Percentiles rank a stretch among this genome's conserved stretches.
phyloP scores from a whole-genome alignment of 2,888 invertebrate genomes.

The Tetheella fluctuosa region DNA sequence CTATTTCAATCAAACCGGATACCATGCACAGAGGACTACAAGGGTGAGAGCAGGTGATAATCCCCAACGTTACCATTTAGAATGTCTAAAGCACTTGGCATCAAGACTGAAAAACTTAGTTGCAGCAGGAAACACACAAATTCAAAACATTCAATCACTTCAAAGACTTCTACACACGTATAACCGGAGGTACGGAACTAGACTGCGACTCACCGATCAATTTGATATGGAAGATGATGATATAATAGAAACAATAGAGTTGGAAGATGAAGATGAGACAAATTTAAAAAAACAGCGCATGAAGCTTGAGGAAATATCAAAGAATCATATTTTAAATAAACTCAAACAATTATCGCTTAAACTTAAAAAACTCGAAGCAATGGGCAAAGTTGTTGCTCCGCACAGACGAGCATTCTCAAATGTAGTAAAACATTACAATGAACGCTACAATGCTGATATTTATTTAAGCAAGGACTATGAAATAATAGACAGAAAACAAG shows the following conservation, averaged over 20 bases:
- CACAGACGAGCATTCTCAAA: slow-evolving; percentile 61
- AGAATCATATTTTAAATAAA: slow-evolving; percentile 43
- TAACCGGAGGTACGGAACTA: slow-evolving; percentile 59
- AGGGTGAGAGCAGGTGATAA: slow-evolving; percentile 42
- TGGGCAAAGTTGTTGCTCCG: slow-evolving; percentile 48
- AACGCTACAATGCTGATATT: slow-evolving; percentile 64
- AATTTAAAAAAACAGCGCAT: slow-evolving; percentile 8
- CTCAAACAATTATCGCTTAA: slow-evolving; percentile 56
- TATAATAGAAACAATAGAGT: slow-evolving; percentile 65
- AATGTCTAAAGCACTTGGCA: slow-evolving; percentile 52
- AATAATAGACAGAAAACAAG: slow-evolving; percentile 55
- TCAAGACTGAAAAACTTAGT: slow-evolving; percentile 46
- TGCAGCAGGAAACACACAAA: slow-evolving; percentile 33
- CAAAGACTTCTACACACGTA: slow-evolving; percentile 57
- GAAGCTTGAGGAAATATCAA: not conserved
- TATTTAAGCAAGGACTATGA: slow-evolving; percentile 56
- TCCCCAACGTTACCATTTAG: slow-evolving; percentile 45
- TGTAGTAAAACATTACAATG: slow-evolving; percentile 68
- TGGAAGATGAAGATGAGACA: slow-evolving; percentile 62
- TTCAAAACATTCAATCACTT: slow-evolving; percentile 45
- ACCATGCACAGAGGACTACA: slow-evolving; percentile 19
- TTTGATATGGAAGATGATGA: slow-evolving; percentile 53
- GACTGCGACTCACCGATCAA: slow-evolving; percentile 47
- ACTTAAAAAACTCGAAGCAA: slow-evolving; percentile 54
- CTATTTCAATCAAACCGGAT: slow-evolving; percentile 24